Base-by-base conservation (phyloP, 2,888 invertebrate species). In the Adela reaumurella region DNA sequence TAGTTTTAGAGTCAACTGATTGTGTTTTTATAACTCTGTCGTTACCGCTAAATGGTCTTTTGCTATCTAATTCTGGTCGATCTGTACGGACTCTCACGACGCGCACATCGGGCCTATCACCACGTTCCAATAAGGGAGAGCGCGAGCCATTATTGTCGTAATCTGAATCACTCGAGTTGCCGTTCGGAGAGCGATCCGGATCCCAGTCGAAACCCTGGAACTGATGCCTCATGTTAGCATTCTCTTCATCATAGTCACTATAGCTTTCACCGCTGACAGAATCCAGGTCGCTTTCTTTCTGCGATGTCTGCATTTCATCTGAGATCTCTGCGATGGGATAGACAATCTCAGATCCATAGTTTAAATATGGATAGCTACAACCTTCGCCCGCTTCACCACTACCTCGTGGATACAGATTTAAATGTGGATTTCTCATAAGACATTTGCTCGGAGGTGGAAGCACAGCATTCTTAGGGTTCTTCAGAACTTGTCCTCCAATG, bases 261-360 rank as follows among this genome's bases (percentile, higher is more conserved):
- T 83, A 84, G 52, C 84, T 84, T 56, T 82, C 81, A 18, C 81
- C 83, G 45, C 81, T 78, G 29, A 69, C 53, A 0, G 84, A 84
- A 56, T 81, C 81, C 52, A 83, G 59, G 59, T 85, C 84, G 0
- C 83, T 83, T 59, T 84, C 84, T 43, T 84, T 83, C 56, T 85
- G 84, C 1, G 84, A 84, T 10, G 84, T 84, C 62, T 85, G 85
- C 74, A 85, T 87, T 66, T 92, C 91, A 60, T 90, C 92, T 0
- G 88, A 87, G 63, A 90, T 90, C 70, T 92, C 92, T 1, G 89
- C 91, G 57, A 92, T 92, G 3, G 92, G 91, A 66, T 92, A 91
- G 1, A 90, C 85, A 50, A 89, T 88, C 67, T 90, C 89, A 1
- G 89, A 88, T 14, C 88, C 87, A 57, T 86, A 87, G 35, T 82